Evolutionary conservation across 2,113 vertebrate genomes (phyloP).

Genomic region (Todiramphus saurophagus): DNA sequence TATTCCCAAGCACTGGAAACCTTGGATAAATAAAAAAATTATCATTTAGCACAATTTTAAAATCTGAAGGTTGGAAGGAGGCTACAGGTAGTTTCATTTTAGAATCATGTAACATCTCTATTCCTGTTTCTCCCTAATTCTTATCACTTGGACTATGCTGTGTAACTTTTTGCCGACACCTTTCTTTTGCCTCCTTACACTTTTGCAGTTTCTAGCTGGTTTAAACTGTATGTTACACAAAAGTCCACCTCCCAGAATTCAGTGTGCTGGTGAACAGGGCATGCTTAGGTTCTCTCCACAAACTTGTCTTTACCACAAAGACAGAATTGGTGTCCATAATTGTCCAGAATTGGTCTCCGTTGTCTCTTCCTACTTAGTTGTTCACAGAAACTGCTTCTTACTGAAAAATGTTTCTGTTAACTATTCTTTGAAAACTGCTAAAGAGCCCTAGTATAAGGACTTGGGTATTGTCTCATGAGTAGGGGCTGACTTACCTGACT

Average conservation of each 20-base stretch:
- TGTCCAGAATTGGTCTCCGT: background rate
- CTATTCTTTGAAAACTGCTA: background rate
- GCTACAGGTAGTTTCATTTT: background rate
- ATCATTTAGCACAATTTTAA: background rate
- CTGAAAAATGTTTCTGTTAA: background rate
- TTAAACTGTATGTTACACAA: background rate
- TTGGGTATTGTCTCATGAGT: background rate
- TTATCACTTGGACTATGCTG: background rate
- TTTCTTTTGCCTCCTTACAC: background rate
- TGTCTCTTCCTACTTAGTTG: background rate
- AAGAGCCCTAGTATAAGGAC: background rate
- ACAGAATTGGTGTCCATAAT: background rate
- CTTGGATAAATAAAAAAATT: background rate
- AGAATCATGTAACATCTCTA: background rate
- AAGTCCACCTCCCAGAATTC: background rate
- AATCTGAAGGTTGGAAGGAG: background rate
- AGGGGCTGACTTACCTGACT: background rate
- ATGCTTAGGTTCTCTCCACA: background rate
- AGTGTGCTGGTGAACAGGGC: background rate
- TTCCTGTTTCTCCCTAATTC: background rate
- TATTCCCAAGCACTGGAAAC: background rate
- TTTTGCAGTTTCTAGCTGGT: background rate
- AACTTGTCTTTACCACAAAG: background rate
- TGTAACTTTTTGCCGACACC: background rate
- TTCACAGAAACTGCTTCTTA: background rate